Evolutionary conservation across 2,888 invertebrate genomes (phyloP).

Genomic region (Athetis lepigone): DNA sequence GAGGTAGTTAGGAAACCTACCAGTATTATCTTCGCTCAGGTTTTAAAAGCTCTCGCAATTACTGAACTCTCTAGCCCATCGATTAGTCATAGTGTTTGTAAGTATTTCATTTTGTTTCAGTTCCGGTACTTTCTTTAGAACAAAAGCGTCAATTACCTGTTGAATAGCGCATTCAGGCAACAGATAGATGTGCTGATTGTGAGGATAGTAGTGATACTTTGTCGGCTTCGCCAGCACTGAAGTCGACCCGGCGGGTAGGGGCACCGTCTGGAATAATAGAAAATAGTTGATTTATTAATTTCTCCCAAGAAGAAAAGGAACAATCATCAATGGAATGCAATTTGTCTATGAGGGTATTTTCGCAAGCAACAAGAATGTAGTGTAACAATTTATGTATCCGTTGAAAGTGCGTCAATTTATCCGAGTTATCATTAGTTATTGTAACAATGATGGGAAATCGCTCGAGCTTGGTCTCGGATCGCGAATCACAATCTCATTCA

Average conservation of each 20-base stretch:
- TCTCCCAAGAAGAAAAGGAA: constrained; percentile 31
- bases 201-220: constrained; percentile 98
- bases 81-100: constrained; percentile 49
- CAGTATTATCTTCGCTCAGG: constrained; percentile 35
- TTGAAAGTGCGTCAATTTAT: constrained; percentile 79
- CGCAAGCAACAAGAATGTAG: constrained; percentile 60
- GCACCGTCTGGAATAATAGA: constrained; percentile 92
- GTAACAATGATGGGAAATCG: constrained; percentile 82
- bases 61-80: constrained; percentile 28
- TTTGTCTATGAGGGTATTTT: constrained; percentile 64
- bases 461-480: constrained; percentile 72
- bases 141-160: constrained; percentile 90
- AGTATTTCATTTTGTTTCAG: constrained; percentile 51
- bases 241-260: constrained; percentile 92
- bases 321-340: constrained; percentile 60
- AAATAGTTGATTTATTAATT: constrained; percentile 62
- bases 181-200: constrained; percentile 97
- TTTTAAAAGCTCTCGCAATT: constrained; percentile 37
- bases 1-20: constrained; percentile 26
- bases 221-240: constrained; percentile 95
- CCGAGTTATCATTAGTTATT: constrained; percentile 77
- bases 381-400: constrained; percentile 68
- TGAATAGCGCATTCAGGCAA: constrained; percentile 98
- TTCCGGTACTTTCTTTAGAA: constrained; percentile 57
- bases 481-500: constrained; percentile 74